Evolutionary conservation across 1,140 invertebrate genomes (phyloP).

Genomic region (Drosophila miranda): DNA sequence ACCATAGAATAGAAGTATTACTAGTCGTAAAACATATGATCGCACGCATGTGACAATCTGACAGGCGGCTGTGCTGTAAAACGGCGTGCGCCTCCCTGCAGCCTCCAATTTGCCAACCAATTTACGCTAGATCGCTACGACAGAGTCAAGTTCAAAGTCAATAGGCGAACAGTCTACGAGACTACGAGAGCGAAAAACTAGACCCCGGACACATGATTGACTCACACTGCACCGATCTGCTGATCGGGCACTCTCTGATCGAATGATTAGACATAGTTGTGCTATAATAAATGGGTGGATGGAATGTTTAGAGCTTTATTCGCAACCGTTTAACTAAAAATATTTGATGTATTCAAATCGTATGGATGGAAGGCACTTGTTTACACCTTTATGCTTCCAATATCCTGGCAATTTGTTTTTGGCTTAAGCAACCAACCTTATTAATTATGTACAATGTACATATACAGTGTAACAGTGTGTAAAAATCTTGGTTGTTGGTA

Average conservation of each 20-base stretch:
- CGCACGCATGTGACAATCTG: slow-evolving; percentile 11
- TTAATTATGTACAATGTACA: too few relatives aligned
- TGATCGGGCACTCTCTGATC: slow-evolving; percentile 49
- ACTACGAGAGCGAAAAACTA: slow-evolving; percentile 8
- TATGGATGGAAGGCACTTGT: too few relatives aligned
- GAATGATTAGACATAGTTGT: slow-evolving; percentile 36
- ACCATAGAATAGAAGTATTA: slow-evolving; percentile 13
- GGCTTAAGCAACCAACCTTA: too few relatives aligned
- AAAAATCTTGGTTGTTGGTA: too few relatives aligned
- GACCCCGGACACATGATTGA: slow-evolving; percentile 14
- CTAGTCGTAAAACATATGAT: slow-evolving; percentile 14
- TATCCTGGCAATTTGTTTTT: too few relatives aligned
- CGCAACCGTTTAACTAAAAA: slow-evolving; percentile 8
- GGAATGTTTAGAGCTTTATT: slow-evolving; percentile 34
- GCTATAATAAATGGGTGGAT: slow-evolving; percentile 6
- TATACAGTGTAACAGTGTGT: too few relatives aligned
- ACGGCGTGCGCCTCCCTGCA: slow-evolving; percentile 3
- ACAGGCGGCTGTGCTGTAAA: slow-evolving; percentile 5
- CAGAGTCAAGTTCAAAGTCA: slow-evolving; percentile 60
- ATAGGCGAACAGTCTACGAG: slow-evolving; percentile 19
- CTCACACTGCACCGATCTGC: slow-evolving; percentile 30
- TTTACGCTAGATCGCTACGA: slow-evolving; percentile 12
- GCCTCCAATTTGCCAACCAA: slow-evolving; percentile 26
- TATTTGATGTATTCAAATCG: too few relatives aligned
- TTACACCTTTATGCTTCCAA: too few relatives aligned